Evolutionary conservation across 2,797 vertebrate genomes (phyloP).

Genomic region (Mus caroli): DNA sequence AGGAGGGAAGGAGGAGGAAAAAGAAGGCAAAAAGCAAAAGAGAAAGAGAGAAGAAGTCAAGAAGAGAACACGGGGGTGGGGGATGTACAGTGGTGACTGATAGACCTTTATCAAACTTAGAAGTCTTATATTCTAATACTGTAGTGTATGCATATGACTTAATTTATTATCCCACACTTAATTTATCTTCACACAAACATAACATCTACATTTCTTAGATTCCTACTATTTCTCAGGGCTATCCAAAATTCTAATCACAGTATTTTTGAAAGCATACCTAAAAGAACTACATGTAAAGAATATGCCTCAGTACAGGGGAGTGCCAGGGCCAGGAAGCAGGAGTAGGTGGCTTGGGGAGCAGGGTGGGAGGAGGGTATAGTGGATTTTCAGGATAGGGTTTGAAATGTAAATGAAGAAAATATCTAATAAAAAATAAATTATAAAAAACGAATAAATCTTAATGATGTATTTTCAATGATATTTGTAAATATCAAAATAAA

Average conservation of each 20-base stretch:
- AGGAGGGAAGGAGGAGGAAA: neutral
- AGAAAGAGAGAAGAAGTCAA: too few relatives aligned
- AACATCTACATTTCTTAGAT: neutral
- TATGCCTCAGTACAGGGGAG: too few relatives aligned
- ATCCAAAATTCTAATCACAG: neutral
- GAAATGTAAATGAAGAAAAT: too few relatives aligned
- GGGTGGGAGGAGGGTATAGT: too few relatives aligned
- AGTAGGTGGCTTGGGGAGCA: too few relatives aligned
- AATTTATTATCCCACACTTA: neutral
- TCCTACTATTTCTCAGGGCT: neutral
- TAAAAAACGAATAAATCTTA: conserved; percentile 15
- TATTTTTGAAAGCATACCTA: conserved; percentile 13
- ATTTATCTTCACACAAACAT: neutral
- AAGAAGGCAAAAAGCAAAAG: neutral
- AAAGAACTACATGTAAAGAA: neutral
- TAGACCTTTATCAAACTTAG: neutral
- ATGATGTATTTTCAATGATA: neutral
- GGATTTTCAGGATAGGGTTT: too few relatives aligned
- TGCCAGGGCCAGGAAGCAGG: too few relatives aligned
- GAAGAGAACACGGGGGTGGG: neutral
- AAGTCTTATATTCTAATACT: neutral
- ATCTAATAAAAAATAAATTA: too few relatives aligned
- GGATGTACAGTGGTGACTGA: neutral
- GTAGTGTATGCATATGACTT: too few relatives aligned
- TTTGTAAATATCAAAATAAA: conserved; percentile 24